Evolutionary conservation across 2,888 invertebrate genomes (phyloP).

Genomic region (Diarsia brunnea): DNA sequence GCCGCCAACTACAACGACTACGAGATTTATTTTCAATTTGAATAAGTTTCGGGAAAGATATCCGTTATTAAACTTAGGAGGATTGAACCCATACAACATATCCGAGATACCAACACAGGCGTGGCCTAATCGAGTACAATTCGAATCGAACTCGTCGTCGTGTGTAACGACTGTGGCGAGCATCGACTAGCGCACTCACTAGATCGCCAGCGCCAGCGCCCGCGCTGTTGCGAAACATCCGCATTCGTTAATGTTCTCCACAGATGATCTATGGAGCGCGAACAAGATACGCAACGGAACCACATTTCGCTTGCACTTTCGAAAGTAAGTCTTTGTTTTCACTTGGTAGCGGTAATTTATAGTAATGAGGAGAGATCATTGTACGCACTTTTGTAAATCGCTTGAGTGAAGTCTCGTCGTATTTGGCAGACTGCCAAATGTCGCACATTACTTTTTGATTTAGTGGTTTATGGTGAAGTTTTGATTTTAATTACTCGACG

Average conservation of each 20-base stretch:
- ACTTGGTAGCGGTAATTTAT: slow-evolving; percentile 84
- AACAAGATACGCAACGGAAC: slow-evolving; percentile 73
- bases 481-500: slow-evolving; percentile 71
- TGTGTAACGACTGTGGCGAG: slow-evolving; percentile 42
- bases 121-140: slow-evolving; percentile 21
- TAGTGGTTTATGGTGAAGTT: slow-evolving; percentile 68
- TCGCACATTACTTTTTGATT: slow-evolving; percentile 73
- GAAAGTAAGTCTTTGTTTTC: slow-evolving; percentile 89
- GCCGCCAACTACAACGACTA: slow-evolving; percentile 1
- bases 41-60: background rate
- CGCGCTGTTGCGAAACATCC: slow-evolving; percentile 78
- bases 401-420: slow-evolving; percentile 75
- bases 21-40: background rate
- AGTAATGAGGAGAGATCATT: slow-evolving; percentile 87
- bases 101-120: slow-evolving; percentile 7
- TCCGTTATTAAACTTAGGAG: background rate
- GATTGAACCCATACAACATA: background rate
- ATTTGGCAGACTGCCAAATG: slow-evolving; percentile 80
- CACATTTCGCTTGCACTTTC: slow-evolving; percentile 85
- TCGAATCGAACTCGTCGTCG: slow-evolving; percentile 29
- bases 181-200: slow-evolving; percentile 40
- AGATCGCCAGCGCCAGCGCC: slow-evolving; percentile 23
- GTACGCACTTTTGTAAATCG: slow-evolving; percentile 83
- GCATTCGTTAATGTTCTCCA: slow-evolving; percentile 78
- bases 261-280: slow-evolving; percentile 79